Base-by-base conservation (phyloP, 2,113 vertebrate genomes). In the Eurystomus gularis region DNA sequence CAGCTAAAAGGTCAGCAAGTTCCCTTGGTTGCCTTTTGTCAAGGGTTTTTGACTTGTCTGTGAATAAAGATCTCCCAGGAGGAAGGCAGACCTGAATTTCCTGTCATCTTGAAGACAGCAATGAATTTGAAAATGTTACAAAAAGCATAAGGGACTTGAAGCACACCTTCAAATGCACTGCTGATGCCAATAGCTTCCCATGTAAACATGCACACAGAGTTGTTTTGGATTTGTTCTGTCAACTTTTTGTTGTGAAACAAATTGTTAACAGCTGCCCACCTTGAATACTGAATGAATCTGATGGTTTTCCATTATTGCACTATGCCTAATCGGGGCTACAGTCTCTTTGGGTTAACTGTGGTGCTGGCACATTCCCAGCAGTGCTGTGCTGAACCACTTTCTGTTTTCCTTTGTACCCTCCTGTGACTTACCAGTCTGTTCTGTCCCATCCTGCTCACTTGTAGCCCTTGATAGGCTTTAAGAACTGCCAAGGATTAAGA, bases 21-120 rank as follows among this genome's bases (percentile, higher is more conserved):
- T 98, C 98, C 98, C 98, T 94, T 98, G 97, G 98, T 98, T 98
- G 98, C 98, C 97, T 98, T 98, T 98, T 98, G 98, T 98, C 98
- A 98, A 98, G 98, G 98, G 98, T 98, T 98, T 98, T 98, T 98
- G 98, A 98, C 98, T 98, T 98, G 97, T 97, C 97, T 98, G 98
- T 98, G 98, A 98, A 98, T 98, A 98, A 98, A 98, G 98, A 98
- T 98, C 98, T 98, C 98, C 98, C 98, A 96, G 92, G 98, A 98
- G 98, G 98, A 96, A 96, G 94, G 98, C 97, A 98, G 97, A 98
- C 97, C 98, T 98, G 98, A 96, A 98, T 98, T 98, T 98, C 97
- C 98, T 98, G 98, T 98, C 98, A 98, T 98, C 97, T 93, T 90
- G 97, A 97, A 98, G 98, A 98, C 98, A 98, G 98, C 98, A 96